Percentiles rank a stretch among this genome's conserved stretches.
phyloP scores from a whole-genome alignment of 1,140 invertebrate genomes.

The Drosophila orosa region DNA sequence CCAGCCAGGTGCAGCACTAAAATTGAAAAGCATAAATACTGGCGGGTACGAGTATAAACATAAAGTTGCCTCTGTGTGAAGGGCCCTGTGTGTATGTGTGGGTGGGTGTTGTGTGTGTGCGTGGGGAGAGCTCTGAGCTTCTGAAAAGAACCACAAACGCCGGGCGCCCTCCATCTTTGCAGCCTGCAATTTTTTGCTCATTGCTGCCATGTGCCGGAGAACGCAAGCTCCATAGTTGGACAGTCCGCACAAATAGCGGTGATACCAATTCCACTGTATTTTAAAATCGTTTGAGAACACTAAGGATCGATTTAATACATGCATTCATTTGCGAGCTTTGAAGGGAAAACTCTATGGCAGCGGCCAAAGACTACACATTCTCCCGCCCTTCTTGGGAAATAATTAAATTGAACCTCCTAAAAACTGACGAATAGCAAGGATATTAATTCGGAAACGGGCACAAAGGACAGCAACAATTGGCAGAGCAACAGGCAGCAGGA shows the following conservation, averaged over 20 bases:
- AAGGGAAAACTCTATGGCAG: neutral
- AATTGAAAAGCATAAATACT: conserved; percentile 49
- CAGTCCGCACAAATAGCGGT: no score
- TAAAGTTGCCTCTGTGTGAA: conserved; percentile 12
- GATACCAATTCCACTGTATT: neutral
- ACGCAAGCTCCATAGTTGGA: conserved; percentile 7
- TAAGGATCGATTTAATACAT: neutral
- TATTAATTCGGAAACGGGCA: neutral
- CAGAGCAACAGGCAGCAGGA: conserved; percentile 44
- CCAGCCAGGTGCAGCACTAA: conserved; percentile 38
- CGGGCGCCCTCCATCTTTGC: neutral
- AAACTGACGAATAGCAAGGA: neutral
- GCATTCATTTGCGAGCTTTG: neutral
- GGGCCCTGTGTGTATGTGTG: neutral
- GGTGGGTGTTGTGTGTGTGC: neutral
- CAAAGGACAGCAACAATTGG: conserved; percentile 32
- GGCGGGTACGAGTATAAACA: conserved; percentile 17
- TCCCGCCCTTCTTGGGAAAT: neutral
- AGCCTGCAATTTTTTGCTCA: conserved; percentile 3
- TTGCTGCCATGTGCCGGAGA: neutral
- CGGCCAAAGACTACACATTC: neutral
- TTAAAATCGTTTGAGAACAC: neutral
- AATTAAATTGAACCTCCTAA: neutral
- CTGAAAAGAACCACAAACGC: conserved; percentile 9
- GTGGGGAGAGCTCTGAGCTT: neutral